Conservation (phyloP, 30 jellyfish, hydroid and myxozoan species). For the Cassiopea xamachana region DNA sequence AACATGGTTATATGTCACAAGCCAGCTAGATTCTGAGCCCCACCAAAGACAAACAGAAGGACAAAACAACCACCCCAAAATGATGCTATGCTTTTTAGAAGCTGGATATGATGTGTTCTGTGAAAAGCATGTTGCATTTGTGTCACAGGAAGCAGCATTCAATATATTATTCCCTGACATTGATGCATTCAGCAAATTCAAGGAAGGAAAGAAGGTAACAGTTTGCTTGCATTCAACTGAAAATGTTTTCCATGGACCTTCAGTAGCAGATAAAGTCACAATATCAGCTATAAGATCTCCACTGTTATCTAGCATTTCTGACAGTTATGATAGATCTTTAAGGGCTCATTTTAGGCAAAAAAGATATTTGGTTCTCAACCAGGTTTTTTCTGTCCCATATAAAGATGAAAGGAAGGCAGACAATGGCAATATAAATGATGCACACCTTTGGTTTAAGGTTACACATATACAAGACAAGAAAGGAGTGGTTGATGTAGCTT, state of each 20-base stretch:
- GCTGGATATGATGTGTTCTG: neutral
- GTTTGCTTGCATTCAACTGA: neutral
- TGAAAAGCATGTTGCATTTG: neutral
- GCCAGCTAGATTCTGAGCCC: neutral
- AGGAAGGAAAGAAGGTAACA: constrained; percentile 22
- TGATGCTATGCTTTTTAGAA: neutral
- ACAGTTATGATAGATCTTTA: constrained; percentile 1
- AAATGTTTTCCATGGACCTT: neutral
- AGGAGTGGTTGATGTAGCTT: constrained; percentile 11
- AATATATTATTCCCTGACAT: constrained; percentile 25
- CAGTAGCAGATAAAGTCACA: constrained; percentile 22
- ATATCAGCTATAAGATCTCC: constrained; percentile 60
- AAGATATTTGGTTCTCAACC: constrained; percentile 24
- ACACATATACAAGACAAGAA: neutral
- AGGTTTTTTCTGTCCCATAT: constrained; percentile 28
- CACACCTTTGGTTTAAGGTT: constrained; percentile 61
- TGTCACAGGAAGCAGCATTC: constrained; percentile 50
- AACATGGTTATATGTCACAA: constrained; percentile 18
- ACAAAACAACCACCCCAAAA: neutral
- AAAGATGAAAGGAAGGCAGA: neutral
- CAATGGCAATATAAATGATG: neutral
- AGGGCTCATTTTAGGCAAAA: constrained; percentile 10
- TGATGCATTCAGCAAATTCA: constrained; percentile 1
- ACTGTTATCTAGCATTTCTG: constrained; percentile 10
- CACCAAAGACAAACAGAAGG: neutral